Conservation (phyloP, 1,140 invertebrate species). For the Steinernema feltiae region DNA sequence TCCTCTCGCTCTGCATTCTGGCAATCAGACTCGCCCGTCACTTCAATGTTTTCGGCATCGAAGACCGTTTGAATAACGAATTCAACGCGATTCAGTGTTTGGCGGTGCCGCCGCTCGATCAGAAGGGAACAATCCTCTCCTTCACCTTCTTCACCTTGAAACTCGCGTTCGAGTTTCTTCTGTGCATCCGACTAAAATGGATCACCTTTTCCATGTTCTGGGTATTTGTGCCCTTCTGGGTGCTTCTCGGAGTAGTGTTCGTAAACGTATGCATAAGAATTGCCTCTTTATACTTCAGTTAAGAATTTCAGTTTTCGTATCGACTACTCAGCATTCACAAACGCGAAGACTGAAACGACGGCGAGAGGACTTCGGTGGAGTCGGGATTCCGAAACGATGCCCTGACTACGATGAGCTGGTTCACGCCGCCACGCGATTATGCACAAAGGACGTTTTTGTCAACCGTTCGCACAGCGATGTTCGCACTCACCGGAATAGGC, state of each 20-base stretch:
- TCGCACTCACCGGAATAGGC: too few species aligned
- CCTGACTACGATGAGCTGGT: too few species aligned
- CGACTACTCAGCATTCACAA: background rate
- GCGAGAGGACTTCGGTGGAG: too few species aligned
- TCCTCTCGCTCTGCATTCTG: conserved; percentile 20
- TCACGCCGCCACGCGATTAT: too few species aligned
- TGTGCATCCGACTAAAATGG: conserved; percentile 16
- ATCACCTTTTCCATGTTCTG: background rate
- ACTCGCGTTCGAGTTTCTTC: conserved; percentile 23
- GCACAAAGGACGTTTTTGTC: too few species aligned
- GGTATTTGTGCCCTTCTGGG: conserved; percentile 23
- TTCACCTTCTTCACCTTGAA: conserved; percentile 16
- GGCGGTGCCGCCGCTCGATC: conserved; percentile 8
- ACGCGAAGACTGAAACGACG: background rate
- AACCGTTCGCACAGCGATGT: too few species aligned
- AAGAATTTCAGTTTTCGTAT: too few species aligned
- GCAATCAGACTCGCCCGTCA: conserved; percentile 18
- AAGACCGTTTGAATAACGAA: background rate
- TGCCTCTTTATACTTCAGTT: too few species aligned
- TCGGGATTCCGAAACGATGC: too few species aligned
- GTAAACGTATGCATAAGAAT: too few species aligned
- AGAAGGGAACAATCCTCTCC: conserved; percentile 17
- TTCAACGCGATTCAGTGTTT: background rate
- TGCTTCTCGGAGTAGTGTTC: conserved; percentile 7
- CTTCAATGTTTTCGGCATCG: conserved; percentile 19